Evolutionary conservation across 2,113 vertebrate genomes (phyloP), one percentile per base, ranked within the genome.

Genomic region (Cryptomyrus ogoouensis): DNA sequence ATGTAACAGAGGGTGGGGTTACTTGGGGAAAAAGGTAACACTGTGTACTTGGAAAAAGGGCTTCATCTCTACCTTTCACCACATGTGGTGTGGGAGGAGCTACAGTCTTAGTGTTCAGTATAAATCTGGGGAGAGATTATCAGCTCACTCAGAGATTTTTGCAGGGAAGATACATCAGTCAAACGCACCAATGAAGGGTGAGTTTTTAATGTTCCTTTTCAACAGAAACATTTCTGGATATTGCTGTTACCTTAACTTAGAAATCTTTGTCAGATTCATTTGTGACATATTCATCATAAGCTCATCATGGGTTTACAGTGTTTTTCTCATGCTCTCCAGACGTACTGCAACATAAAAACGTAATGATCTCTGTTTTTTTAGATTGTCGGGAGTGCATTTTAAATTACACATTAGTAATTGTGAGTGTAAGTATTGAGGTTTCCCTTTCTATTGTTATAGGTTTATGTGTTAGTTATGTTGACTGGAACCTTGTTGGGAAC

Each of bases 401-500:
- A 27, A 83, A 44, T 52, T 87, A 2, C 85, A n/a, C 56, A 53
- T 90, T 9, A 62, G 15, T 83, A 44, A 27, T 89, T 50, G 17
- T 88, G 77, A 15, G 52, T 90, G 24, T 85, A n/a, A 85, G 24
- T 49, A 35, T 58, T 74, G 27, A 66, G 88, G 24, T 44, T 90
- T 44, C 24, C 24, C 19, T 42, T 83, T 62, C 10, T 46, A 0
- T 46, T 42, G 5, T 6, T n/a, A 24, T 90, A 95, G 95, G 77
- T 9, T 90, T 95, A 3, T 90, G 10, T 0, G 89, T 96, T 24
- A 15, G 91, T 49, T 0, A 91, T 92, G 91, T 93, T 12, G 90
- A 92, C 89, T 83, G 94, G 93, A 92, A 96, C 53, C 62, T 50
- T 3, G 6, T 39, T 0, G 91, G 93, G 39, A 96, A 96, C 91